Evolutionary conservation across 2,888 invertebrate genomes (phyloP).

Genomic region (Lottia scabra): DNA sequence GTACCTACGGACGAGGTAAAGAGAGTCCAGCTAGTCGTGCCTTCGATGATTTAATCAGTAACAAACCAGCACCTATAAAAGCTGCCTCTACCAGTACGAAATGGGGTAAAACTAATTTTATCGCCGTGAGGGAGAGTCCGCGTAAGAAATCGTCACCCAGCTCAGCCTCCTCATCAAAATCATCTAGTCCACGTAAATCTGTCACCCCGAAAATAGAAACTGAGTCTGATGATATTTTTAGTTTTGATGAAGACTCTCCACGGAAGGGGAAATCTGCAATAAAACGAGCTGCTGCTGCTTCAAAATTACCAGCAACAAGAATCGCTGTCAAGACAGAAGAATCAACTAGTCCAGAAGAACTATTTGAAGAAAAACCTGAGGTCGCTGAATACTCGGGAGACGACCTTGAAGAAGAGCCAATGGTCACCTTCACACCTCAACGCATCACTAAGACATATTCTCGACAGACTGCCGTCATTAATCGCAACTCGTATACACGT

Average conservation of each 20-base stretch:
- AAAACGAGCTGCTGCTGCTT: constrained; percentile 21
- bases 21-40: constrained; percentile 47
- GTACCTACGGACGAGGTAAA: constrained; percentile 49
- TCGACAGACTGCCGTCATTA: background rate
- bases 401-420: constrained; percentile 5
- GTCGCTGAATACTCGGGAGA: constrained; percentile 6
- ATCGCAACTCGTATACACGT: constrained; percentile 27
- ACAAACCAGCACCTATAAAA: constrained; percentile 35
- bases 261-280: constrained; percentile 37
- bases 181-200: constrained; percentile 18
- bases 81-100: constrained; percentile 45
- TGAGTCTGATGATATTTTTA: constrained; percentile 53
- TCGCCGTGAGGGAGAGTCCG: constrained; percentile 45
- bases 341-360: background rate
- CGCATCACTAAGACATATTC: constrained; percentile 11
- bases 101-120: constrained; percentile 62
- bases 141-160: constrained; percentile 37
- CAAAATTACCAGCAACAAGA: constrained; percentile 30
- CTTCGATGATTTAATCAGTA: constrained; percentile 52
- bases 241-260: constrained; percentile 56
- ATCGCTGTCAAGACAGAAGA: constrained; percentile 19
- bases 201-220: constrained; percentile 17
- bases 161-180: constrained; percentile 2
- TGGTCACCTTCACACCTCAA: constrained; percentile 5
- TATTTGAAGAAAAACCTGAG: background rate